These are phyloP conservation scores for Blera fallax DNA, from an alignment of 2,888 invertebrate species.

Conservation along the genomic window DNA sequence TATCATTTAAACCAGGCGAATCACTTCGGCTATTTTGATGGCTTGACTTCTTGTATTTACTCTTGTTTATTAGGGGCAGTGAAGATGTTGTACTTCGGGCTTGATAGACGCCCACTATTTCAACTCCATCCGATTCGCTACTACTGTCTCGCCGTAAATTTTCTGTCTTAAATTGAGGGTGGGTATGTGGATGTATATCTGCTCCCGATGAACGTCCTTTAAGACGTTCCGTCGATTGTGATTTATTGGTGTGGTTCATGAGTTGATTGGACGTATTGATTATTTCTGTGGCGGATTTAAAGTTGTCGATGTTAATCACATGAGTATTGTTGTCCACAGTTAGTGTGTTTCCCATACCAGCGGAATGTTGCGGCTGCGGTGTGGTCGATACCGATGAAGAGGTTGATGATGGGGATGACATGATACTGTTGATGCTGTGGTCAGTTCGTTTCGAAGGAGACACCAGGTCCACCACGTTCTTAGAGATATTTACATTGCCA, in stretches of 20 bases:
- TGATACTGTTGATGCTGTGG: conserved; percentile 79
- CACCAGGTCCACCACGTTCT: conserved; percentile 74
- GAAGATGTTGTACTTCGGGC: conserved; percentile 65
- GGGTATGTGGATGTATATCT: conserved; percentile 32
- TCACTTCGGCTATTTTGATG: conserved; percentile 60
- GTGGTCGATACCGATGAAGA: conserved; percentile 69
- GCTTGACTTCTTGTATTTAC: conserved; percentile 66
- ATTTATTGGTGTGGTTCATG: conserved; percentile 68
- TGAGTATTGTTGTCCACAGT: conserved; percentile 75
- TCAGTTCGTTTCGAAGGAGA: conserved; percentile 78
- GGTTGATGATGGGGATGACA: conserved; percentile 73
- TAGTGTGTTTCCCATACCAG: conserved; percentile 46
- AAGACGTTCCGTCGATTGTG: conserved; percentile 49
- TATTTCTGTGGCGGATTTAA: conserved; percentile 79
- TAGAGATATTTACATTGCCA: conserved; percentile 60
- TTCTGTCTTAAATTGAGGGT: conserved; percentile 29
- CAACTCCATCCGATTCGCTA: conserved; percentile 81
- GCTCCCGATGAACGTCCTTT: conserved; percentile 35
- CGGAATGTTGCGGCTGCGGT: conserved; percentile 76
- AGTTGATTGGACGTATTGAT: conserved; percentile 80
- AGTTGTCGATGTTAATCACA: conserved; percentile 80
- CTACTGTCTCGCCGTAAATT: conserved; percentile 76
- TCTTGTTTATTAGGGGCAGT: conserved; percentile 43
- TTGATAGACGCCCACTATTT: conserved; percentile 80
- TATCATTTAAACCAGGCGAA: conserved; percentile 61